Conservation (phyloP, 2,113 vertebrate species). For the Oceanodroma tethys region DNA sequence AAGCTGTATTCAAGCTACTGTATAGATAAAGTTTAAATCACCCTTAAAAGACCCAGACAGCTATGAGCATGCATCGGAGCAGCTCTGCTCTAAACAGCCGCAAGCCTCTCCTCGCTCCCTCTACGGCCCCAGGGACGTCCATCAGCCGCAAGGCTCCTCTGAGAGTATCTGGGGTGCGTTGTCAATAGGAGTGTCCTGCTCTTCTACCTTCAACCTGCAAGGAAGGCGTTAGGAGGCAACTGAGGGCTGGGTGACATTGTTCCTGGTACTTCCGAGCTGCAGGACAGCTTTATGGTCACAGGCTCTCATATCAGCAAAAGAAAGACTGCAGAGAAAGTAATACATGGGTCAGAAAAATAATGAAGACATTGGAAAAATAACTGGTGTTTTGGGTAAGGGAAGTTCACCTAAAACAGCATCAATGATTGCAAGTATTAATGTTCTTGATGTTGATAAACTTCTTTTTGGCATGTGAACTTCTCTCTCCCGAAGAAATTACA, state of each 20-base stretch:
- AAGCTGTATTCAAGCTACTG: background rate
- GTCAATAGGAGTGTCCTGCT: background rate
- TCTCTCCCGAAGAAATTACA: background rate
- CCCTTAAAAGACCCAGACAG: background rate
- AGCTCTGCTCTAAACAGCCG: background rate
- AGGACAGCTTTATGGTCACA: background rate
- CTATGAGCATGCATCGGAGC: background rate
- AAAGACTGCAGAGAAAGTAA: background rate
- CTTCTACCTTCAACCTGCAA: background rate
- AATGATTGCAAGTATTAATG: background rate
- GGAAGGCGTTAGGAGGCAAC: background rate
- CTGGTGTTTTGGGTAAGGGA: background rate
- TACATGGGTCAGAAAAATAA: background rate
- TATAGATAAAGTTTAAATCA: background rate
- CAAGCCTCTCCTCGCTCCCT: background rate
- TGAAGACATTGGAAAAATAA: background rate
- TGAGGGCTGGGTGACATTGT: background rate
- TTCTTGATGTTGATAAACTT: background rate
- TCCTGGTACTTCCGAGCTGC: background rate
- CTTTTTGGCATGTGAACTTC: background rate
- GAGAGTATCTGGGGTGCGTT: background rate
- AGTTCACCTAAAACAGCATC: background rate
- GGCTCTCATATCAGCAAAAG: background rate
- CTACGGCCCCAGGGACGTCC: background rate
- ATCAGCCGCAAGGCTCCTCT: background rate